A percentile compares a stretch with the other conserved stretches of the same genome.
Evolutionary conservation across 1,140 invertebrate species (phyloP).

Genomic region (Andrena cerasifolii): DNA sequence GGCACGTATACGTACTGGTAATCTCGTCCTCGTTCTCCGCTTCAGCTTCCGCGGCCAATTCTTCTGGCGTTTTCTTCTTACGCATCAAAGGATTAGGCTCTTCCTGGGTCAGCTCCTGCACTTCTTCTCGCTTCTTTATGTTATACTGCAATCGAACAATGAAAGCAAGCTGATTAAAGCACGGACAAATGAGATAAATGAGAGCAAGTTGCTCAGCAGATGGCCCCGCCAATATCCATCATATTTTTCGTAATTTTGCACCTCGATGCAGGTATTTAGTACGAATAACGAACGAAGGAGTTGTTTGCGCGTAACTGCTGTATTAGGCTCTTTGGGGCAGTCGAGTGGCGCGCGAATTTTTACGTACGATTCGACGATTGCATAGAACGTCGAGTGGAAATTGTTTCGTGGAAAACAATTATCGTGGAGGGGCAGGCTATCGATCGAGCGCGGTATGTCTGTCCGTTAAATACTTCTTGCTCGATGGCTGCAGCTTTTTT

Average conservation of each 20-base stretch:
- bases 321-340: not conserved
- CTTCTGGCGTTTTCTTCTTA: constrained; percentile 98
- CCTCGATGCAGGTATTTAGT: constrained; percentile 63
- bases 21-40: constrained; percentile 97
- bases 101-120: constrained; percentile 90
- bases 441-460: too few species aligned
- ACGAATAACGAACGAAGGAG: constrained; percentile 68
- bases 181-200: not conserved
- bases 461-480: too few species aligned
- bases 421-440: too few species aligned
- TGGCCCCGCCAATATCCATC: too few species aligned
- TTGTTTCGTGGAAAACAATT: not conserved
- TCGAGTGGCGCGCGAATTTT: too few species aligned
- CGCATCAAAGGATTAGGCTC: constrained; percentile 95
- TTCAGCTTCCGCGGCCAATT: constrained; percentile 96
- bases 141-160: constrained; percentile 92
- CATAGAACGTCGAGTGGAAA: too few species aligned
- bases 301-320: constrained; percentile 14
- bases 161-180: not conserved
- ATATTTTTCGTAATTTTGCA: too few species aligned
- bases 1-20: constrained; percentile 91
- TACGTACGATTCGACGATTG: too few species aligned
- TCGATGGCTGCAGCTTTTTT: not conserved
- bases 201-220: too few species aligned
- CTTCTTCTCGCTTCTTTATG: constrained; percentile 98